Evolutionary conservation across 2,888 invertebrate genomes (phyloP), one percentile per base, ranked within the genome.

Genomic region (Pseudoips prasinana): DNA sequence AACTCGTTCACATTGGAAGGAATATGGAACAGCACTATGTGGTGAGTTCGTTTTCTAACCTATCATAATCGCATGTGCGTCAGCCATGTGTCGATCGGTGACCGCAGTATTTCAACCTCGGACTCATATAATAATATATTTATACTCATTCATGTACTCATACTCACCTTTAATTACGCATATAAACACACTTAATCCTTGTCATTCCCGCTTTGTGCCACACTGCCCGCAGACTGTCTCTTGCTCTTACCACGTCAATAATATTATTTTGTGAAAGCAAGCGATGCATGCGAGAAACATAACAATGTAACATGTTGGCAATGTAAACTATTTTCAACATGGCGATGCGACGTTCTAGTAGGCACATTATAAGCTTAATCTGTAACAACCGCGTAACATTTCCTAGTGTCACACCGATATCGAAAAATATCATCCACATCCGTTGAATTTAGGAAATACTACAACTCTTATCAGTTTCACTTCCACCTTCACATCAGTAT

Each of bases 1-100:
- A 80, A 79, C 85, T 78, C 85, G 85, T 73, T 87, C 88, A 70
- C 89, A 89, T 80, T 89, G 87, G 89, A 89, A 89, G 81, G 89
- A 89, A 85, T 89, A 89, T 79, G 87, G 83, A 78, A 87, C 86
- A 70, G 89, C 89, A 64, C 73, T 89, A 58, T 89, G 87, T 80
- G 89, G 89, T 89, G 65, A 89, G 88, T 87, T 55, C 46, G 37
- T 46, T 54, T 78, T 73, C 77, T 86, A 85, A 84, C 85, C 83
- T 86, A 79, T 75, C 51, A 61, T 50, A 59, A 62, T 46, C 26
- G 56, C 55, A 54, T 64, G 41, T 45, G 51, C 39, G 54, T 53
- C 53, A 45, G 45, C 68, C 77, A 76, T 79, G 73, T 70, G 73
- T 71, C 61, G 48, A 52, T 54, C 49, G 60, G 35, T 31, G 39